Conservation (phyloP, 2,113 vertebrate genomes). For the Salvator merianae region DNA sequence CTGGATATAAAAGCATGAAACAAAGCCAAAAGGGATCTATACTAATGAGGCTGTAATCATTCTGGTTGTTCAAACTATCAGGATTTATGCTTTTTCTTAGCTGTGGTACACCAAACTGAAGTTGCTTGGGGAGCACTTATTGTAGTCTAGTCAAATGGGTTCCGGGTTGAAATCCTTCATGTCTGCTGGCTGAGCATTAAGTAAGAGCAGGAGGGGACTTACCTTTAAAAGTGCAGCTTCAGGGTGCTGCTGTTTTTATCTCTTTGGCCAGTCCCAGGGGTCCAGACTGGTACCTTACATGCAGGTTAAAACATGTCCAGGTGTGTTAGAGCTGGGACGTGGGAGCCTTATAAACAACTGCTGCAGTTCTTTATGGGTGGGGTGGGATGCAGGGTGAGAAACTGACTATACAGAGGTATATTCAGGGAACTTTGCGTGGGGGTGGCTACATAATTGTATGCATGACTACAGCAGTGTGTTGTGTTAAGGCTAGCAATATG, state of each 20-base stretch:
- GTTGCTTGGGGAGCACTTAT: not conserved
- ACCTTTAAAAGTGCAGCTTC: not conserved
- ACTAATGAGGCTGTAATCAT: no score
- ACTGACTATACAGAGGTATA: no score
- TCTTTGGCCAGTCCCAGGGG: not conserved
- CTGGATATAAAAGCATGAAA: no score
- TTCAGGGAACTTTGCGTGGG: not conserved
- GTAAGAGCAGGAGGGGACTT: no score
- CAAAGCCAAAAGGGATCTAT: no score
- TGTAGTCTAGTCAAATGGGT: not conserved
- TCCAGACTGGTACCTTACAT: not conserved
- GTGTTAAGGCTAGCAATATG: not conserved
- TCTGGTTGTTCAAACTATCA: no score
- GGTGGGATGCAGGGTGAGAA: not conserved
- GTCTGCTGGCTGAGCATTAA: not conserved
- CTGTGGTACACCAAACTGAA: not conserved
- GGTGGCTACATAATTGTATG: not conserved
- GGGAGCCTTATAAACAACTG: not conserved
- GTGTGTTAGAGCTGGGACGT: not conserved
- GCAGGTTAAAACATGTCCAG: not conserved
- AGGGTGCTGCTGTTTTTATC: not conserved
- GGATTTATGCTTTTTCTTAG: not conserved
- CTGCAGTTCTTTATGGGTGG: not conserved
- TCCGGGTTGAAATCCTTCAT: not conserved
- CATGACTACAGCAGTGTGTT: no score